Evolutionary conservation across 2,888 invertebrate genomes (phyloP).

Genomic region (Tipula unca): DNA sequence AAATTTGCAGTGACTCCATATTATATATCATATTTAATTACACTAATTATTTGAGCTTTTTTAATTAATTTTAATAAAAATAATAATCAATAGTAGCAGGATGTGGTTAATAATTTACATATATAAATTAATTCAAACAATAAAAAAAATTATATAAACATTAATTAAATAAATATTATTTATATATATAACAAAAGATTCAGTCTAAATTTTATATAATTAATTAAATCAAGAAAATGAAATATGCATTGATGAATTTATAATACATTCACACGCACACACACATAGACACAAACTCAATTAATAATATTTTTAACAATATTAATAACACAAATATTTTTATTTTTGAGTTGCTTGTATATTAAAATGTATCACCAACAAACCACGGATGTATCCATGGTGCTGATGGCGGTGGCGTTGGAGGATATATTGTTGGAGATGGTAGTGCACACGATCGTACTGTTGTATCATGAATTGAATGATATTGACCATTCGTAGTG

Average conservation of each 20-base stretch:
- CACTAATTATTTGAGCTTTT: slow-evolving; percentile 14
- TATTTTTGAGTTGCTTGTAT: neutral
- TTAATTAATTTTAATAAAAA: neutral
- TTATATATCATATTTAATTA: neutral
- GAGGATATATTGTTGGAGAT: slow-evolving; percentile 43
- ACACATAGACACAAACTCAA: neutral
- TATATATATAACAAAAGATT: neutral
- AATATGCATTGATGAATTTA: neutral
- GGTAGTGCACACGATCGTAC: slow-evolving; percentile 33
- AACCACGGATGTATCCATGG: slow-evolving; percentile 44
- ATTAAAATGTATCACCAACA: slow-evolving; percentile 38
- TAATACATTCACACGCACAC: neutral
- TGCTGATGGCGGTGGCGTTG: slow-evolving; percentile 42
- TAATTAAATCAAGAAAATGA: neutral
- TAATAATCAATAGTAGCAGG: neutral
- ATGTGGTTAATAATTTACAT: neutral
- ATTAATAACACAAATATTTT: too few species aligned
- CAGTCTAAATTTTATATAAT: neutral
- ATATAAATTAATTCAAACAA: neutral
- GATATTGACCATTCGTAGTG: slow-evolving; percentile 26
- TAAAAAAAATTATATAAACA: neutral
- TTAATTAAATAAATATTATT: neutral
- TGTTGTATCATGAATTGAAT: slow-evolving; percentile 26
- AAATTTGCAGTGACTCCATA: neutral
- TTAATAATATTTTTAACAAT: neutral